These are phyloP conservation scores for Amia ocellicauda DNA, from an alignment of 2,113 vertebrate species.

Conservation along the genomic window DNA sequence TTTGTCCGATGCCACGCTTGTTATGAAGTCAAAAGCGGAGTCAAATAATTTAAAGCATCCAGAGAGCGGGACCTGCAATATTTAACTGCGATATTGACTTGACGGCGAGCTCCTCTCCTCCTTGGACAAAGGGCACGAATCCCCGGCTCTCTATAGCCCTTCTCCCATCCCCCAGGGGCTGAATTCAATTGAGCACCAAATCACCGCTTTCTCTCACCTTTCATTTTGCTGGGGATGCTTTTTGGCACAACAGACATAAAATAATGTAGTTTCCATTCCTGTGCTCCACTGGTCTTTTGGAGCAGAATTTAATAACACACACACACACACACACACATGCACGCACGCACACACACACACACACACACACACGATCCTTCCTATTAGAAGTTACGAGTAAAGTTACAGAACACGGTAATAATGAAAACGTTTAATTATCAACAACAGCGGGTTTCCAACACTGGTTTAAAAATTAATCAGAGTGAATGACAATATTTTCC, in stretches of 20 bases:
- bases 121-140: conserved; percentile 40
- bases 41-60: conserved; percentile 66
- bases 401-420: background rate
- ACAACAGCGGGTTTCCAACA: too few species aligned
- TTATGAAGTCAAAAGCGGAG: conserved; percentile 47
- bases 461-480: too few species aligned
- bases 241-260: conserved; percentile 19
- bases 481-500: too few species aligned
- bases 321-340: conserved; percentile 16
- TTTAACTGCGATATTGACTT: conserved; percentile 74
- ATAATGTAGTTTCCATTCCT: conserved; percentile 21
- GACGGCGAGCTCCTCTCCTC: conserved; percentile 58
- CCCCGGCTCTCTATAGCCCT: conserved; percentile 28
- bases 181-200: conserved; percentile 54
- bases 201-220: conserved; percentile 24
- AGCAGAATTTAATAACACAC: conserved; percentile 13
- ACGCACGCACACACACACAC: conserved; percentile 19
- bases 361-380: background rate
- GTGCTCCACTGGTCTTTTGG: conserved; percentile 6
- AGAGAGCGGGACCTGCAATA: conserved; percentile 66
- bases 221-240: background rate
- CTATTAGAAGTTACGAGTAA: too few species aligned
- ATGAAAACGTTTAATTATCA: background rate
- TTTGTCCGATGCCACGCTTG: conserved; percentile 35
- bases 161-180: conserved; percentile 42